phyloP scores from a whole-genome alignment of 1,140 invertebrate genomes.

The Prorops nasuta region DNA sequence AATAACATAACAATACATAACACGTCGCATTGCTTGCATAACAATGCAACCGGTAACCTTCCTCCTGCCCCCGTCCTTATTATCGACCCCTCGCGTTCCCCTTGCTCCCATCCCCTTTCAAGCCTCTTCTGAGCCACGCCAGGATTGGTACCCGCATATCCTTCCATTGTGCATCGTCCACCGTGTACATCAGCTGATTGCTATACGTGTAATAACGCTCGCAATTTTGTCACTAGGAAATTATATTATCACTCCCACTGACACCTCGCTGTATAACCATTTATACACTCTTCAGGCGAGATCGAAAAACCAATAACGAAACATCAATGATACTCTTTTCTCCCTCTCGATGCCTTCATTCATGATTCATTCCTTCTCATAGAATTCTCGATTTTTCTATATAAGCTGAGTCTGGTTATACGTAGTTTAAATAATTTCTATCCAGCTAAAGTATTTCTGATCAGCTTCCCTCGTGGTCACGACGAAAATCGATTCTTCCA shows the following conservation, averaged over 20 bases:
- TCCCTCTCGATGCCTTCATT: too few relatives aligned
- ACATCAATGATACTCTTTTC: too few relatives aligned
- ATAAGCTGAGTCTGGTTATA: too few relatives aligned
- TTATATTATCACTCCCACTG: conserved; percentile 24
- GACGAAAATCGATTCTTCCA: too few relatives aligned
- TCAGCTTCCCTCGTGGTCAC: too few relatives aligned
- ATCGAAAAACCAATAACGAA: too few relatives aligned
- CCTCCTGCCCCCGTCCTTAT: background rate
- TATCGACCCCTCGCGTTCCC: conserved; percentile 7
- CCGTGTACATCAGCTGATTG: conserved; percentile 32
- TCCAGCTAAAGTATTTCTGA: too few relatives aligned
- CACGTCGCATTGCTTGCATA: conserved; percentile 48
- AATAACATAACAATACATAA: conserved; percentile 51
- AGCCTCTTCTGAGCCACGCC: background rate
- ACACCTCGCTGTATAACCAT: too few relatives aligned
- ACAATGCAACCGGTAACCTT: conserved; percentile 28
- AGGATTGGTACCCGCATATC: conserved; percentile 34
- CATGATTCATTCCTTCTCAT: too few relatives aligned
- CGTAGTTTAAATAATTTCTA: too few relatives aligned
- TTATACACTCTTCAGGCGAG: too few relatives aligned
- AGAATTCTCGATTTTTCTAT: too few relatives aligned
- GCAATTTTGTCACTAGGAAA: conserved; percentile 36
- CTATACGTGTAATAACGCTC: conserved; percentile 37
- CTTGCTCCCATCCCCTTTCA: background rate
- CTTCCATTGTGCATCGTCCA: conserved; percentile 38